A percentile compares a stretch with the other conserved stretches of the same genome.
Evolutionary conservation across 2,888 invertebrate genomes (phyloP).

Genomic region (Marasmarcha lunaedactyla): DNA sequence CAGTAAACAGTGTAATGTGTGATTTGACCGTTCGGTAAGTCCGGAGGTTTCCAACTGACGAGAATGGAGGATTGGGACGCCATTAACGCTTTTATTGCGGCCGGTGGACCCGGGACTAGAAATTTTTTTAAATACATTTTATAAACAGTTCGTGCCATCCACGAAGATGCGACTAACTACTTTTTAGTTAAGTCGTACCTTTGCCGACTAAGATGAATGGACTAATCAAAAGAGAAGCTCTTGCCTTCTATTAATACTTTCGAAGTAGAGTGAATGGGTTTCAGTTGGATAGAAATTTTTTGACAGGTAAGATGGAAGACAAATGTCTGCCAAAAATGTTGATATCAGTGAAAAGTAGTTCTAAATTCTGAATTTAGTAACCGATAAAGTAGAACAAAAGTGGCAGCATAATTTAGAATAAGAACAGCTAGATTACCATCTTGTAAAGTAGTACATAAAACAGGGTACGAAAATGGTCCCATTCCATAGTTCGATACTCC

Average conservation of each 20-base stretch:
- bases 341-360: too few relatives aligned
- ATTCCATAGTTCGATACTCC: constrained; percentile 88
- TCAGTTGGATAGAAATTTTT: too few relatives aligned
- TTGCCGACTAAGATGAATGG: background rate
- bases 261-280: too few relatives aligned
- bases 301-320: too few relatives aligned
- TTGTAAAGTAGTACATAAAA: constrained; percentile 85
- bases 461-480: constrained; percentile 80
- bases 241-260: too few relatives aligned
- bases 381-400: too few relatives aligned
- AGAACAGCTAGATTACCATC: too few relatives aligned
- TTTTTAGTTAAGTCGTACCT: background rate
- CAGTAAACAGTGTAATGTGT: constrained; percentile 84
- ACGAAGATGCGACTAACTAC: background rate
- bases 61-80: constrained; percentile 84
- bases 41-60: constrained; percentile 86
- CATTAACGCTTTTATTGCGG: constrained; percentile 84
- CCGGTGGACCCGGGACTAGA: constrained; percentile 85
- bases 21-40: constrained; percentile 84
- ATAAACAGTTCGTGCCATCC: background rate
- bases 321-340: too few relatives aligned
- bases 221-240: too few relatives aligned
- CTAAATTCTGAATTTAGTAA: too few relatives aligned
- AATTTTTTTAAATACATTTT: too few relatives aligned
- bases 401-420: too few relatives aligned